Base-by-base conservation (phyloP, 2,113 vertebrate genomes). In the Cathartes aura region DNA sequence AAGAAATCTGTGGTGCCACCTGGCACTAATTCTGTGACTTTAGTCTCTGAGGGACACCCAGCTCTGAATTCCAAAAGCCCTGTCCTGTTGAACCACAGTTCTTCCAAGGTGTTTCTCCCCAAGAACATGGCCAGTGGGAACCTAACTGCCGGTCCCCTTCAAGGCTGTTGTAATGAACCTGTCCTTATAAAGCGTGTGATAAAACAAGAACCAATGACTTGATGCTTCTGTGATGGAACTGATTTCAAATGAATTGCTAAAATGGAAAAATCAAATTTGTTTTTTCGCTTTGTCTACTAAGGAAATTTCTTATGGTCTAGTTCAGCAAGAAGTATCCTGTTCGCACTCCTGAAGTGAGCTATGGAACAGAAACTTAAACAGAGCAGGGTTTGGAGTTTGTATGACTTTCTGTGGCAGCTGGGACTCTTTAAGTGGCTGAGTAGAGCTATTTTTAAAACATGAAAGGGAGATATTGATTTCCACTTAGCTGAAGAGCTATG, bases 141-240 rank as follows among this genome's bases (percentile, higher is more conserved):
- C 47, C 43, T 73, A 43, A 58, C 80, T 86, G 58, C 55, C 0
- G 0, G 16, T 91, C 50, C 78, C 26, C 42, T 90, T 87, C 93
- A 80, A 91, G 71, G 83, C 85, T 87, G 24, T 83, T 88, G 50
- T 91, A 90, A 86, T 1, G 16, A 95, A 81, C 60, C 90, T 73
- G 55, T 82, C 67, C 89, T 96, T 59, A 87, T 91, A 75, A 95
- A 95, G 71, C 76, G 1, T 86, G 84, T 84, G 78, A 58, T 97
- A 90, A 97, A 97, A 82, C 95, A 97, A 72, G 94, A 97, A 68
- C 97, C 89, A 21, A 93, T 93, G 82, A 95, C 90, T 78, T 96
- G 87, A 97, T 87, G 36, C 50, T 75, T 89, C 87, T 94, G 70
- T 91, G 62, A 76, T 60, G 56, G 53, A 93, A 73, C 32, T 62